phyloP scores from a whole-genome alignment of 64 coral and sea anemone species.

The Pocillopora damicornis region DNA sequence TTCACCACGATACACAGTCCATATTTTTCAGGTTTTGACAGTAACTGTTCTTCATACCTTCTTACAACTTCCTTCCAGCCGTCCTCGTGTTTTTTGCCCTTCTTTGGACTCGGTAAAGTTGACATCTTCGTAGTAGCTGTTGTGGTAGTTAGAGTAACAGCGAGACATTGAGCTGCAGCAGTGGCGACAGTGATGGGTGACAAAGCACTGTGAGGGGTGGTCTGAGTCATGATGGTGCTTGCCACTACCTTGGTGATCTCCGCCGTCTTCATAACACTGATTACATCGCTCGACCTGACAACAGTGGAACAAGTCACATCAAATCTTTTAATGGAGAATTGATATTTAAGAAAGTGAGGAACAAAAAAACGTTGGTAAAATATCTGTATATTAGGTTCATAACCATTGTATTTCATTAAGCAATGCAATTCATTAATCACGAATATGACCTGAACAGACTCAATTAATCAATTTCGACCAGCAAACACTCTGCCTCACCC shows the following conservation, averaged over 20 bases:
- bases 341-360: too few relatives aligned
- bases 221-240: slow-evolving; percentile 75
- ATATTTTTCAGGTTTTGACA: too few relatives aligned
- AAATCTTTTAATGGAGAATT: neutral
- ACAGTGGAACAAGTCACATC: neutral
- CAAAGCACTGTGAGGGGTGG: slow-evolving; percentile 83
- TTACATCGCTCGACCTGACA: slow-evolving; percentile 63
- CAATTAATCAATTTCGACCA: too few relatives aligned
- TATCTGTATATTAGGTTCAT: too few relatives aligned
- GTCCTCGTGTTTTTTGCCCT: slow-evolving; percentile 89
- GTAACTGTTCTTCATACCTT: slow-evolving; percentile 39
- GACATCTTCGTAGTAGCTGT: slow-evolving; percentile 71
- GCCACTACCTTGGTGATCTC: slow-evolving; percentile 92
- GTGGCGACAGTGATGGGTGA: slow-evolving; percentile 98
- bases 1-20: neutral
- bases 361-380: too few relatives aligned
- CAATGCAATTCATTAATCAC: too few relatives aligned
- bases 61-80: slow-evolving; percentile 97
- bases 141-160: slow-evolving; percentile 89
- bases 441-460: too few relatives aligned
- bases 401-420: too few relatives aligned
- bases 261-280: slow-evolving; percentile 76
- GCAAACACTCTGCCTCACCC: too few relatives aligned
- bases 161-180: slow-evolving; percentile 89
- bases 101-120: slow-evolving; percentile 82